A percentile compares a stretch with the other conserved stretches of the same genome.
Evolutionary conservation across 1,140 invertebrate genomes (phyloP).

Genomic region (Plectus sambesii): DNA sequence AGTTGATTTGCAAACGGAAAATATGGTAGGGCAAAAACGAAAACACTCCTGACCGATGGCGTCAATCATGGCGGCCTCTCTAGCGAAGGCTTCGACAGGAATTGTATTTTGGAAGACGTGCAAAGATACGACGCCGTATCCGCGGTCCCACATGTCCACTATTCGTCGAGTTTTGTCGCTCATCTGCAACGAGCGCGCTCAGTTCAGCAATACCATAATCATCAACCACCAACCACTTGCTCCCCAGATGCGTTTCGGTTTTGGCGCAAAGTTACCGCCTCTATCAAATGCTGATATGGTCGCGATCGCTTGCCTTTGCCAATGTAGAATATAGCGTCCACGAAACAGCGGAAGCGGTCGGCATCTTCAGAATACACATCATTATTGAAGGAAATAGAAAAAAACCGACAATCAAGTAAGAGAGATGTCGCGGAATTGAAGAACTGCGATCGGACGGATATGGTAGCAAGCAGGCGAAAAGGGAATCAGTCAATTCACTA

Average conservation of each 20-base stretch:
- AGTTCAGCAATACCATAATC: neutral
- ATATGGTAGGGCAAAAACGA: too few species aligned
- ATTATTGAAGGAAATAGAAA: neutral
- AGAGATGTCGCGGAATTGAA: conserved; percentile 43
- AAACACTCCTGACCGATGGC: conserved; percentile 62
- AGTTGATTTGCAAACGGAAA: too few species aligned
- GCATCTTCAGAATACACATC: conserved; percentile 50
- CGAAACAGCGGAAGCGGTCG: conserved; percentile 63
- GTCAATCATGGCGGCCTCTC: conserved; percentile 85
- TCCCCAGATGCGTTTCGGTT: conserved; percentile 49
- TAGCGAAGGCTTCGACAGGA: conserved; percentile 75
- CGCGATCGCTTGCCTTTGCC: conserved; percentile 66
- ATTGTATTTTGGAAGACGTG: conserved; percentile 82
- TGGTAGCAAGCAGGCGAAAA: too few species aligned
- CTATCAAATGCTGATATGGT: conserved; percentile 76
- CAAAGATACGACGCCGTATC: conserved; percentile 71
- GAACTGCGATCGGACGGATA: conserved; percentile 58
- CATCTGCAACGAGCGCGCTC: neutral
- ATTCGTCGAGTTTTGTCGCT: conserved; percentile 66
- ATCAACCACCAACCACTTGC: neutral
- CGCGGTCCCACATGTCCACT: conserved; percentile 70
- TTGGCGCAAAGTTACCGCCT: too few species aligned
- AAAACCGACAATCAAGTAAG: neutral
- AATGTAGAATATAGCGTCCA: conserved; percentile 59
- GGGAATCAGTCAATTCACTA: too few species aligned